Evolutionary conservation across 2,113 vertebrate species (phyloP), one percentile per base, ranked within the genome.

Genomic region (Octodon degus): DNA sequence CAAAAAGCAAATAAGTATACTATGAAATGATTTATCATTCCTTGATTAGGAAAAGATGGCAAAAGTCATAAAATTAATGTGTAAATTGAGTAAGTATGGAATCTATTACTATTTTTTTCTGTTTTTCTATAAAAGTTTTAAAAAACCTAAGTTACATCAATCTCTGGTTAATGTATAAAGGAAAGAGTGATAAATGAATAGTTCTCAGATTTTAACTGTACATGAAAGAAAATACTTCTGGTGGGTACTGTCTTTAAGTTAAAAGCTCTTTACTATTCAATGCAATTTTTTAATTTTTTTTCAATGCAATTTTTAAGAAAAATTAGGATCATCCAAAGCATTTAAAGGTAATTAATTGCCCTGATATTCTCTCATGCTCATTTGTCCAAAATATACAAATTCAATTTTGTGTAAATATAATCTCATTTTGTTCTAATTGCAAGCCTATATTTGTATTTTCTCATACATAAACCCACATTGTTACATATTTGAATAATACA

Each of bases 21-120:
- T 91, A 11, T 68, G 60, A 92, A 92, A 50, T 87, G 37, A 70
- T 70, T 89, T 83, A 4, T 85, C 27, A 77, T 84, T 84, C 40
- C 12, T 14, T 47, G 7, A 81, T 88, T 17, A 86, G 7, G 1
- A 82, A 89, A 91, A 82, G 5, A 3, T 77, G 91, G 9, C 17
- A 58, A 76, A 94, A 89, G 7, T 58, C 68, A 76, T 19, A 19
- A 43, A 43, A 96, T 1, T 86, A 84, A 95, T 22, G 3, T 67
- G 0, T 10, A 87, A 70, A 84, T 7, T 20, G 4, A 91, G 17
- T 84, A 76, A 55, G 1, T 11, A 24, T 67, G 7, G 81, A 16
- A 2, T 4, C 0, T 50, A 58, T 27, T 95, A 7, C 1, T n/a
- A 14, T 60, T 95, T 67, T 86, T 32, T 81, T 94, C 4, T 53